Base-by-base conservation (phyloP, 23 tunicate species). In the Clavelina lepadiformis region DNA sequence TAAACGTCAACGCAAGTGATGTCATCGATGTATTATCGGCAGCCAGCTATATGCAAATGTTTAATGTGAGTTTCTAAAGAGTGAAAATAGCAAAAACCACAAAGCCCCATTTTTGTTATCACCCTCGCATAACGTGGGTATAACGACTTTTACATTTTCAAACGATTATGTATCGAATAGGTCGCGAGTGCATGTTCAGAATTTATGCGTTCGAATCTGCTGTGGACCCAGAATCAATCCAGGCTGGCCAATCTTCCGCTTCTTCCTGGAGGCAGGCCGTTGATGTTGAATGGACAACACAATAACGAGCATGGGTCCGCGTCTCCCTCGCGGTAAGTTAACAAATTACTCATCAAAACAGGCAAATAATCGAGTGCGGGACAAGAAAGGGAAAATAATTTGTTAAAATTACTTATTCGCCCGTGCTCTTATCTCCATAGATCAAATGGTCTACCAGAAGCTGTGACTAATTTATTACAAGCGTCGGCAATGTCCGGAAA, bases 41-140 rank as follows among this genome's bases (percentile, higher is more conserved):
- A 0, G 92, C 98, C 33, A 84, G 91, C 31, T 84, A 83, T 56
- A 77, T 91, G 86, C 98, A 91, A 68, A 91, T 91, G 95, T 77
- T 86, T 44, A 81, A 86, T 44, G 95, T 86, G 58, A 84, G 83
- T 34, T 58, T n/a, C n/a, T n/a, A 59, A 15, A 28, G 22, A 53
- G 15, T 8, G 13, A 41, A 8, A 41, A 41, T 41, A 41, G 11
- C 15, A 41, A 41, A 41, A 11, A 15, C 49, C 49, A 11, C 49
- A 41, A 15, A 41, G 11, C 15, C 15, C 11, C 49, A 41, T 11
- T 11, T 41, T 41, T 41, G 49, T 41, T 41, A 11, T 41, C 15
- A 11, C 11, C 49, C 15, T 41, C n/a, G n/a, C n/a, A n/a, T n/a
- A n/a, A n/a, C n/a, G n/a, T n/a, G n/a, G n/a, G n/a, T n/a, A n/a